A percentile compares a stretch with the other conserved stretches of the same genome.
These are phyloP conservation scores for Chaetorhynchus papuensis DNA, from an alignment of 2,113 vertebrate genomes.

Conservation along the genomic window DNA sequence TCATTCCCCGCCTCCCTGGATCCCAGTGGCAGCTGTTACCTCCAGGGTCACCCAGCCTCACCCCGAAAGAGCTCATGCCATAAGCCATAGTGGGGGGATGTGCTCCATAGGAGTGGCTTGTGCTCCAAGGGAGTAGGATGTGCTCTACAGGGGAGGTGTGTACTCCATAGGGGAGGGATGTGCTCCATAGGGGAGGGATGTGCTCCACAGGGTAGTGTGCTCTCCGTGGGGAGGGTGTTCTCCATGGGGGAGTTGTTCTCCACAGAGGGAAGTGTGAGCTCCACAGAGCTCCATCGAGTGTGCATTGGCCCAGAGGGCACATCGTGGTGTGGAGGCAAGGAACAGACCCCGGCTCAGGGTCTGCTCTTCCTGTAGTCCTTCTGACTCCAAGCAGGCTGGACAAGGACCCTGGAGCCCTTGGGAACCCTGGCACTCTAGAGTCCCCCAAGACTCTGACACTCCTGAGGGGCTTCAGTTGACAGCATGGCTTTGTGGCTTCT, in stretches of 20 bases:
- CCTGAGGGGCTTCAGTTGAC: background rate
- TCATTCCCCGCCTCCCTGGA: background rate
- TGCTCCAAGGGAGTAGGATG: background rate
- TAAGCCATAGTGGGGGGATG: rapidly evolving
- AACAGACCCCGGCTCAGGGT: rapidly evolving
- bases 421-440: background rate
- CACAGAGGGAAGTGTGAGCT: background rate
- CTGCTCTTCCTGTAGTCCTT: background rate
- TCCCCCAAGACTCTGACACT: background rate
- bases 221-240: background rate
- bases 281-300: background rate
- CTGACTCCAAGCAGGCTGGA: background rate
- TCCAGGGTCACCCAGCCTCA: background rate
- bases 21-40: background rate
- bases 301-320: background rate
- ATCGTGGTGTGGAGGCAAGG: background rate
- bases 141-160: background rate
- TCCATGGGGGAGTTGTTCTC: background rate
- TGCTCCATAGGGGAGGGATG: background rate
- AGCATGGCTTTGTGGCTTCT: background rate
- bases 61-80: too few relatives aligned
- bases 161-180: background rate
- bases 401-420: background rate
- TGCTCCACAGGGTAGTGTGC: background rate
- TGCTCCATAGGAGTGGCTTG: background rate